Evolutionary conservation across 2,113 vertebrate species (phyloP).

Genomic region (Blennius ocellaris): DNA sequence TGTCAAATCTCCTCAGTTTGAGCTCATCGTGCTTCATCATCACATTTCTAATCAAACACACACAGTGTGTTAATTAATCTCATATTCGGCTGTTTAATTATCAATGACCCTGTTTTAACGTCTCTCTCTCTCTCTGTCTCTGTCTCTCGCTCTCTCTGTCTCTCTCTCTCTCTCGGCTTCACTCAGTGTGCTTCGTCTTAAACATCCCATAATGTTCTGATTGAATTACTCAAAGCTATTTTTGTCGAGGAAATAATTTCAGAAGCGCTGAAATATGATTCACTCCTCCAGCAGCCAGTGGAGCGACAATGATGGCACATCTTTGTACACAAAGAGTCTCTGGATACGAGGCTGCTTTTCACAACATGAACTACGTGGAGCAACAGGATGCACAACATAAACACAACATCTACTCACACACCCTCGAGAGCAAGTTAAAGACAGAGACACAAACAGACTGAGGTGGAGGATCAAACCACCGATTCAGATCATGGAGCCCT

Average conservation of each 20-base stretch:
- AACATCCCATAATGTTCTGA: slow-evolving; percentile 59
- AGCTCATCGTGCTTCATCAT: slow-evolving; percentile 67
- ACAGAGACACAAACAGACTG: no score
- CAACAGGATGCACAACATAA: no score
- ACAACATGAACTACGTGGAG: slow-evolving; percentile 3
- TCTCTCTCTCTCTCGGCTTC: no score
- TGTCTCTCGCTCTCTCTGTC: no score
- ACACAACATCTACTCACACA: no score
- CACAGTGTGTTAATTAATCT: slow-evolving; percentile 72
- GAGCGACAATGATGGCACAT: slow-evolving; percentile 5
- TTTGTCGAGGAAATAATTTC: slow-evolving; percentile 58
- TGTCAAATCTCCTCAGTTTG: slow-evolving; percentile 63
- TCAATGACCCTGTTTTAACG: slow-evolving; percentile 68
- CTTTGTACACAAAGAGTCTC: neutral
- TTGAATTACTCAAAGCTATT: slow-evolving; percentile 56
- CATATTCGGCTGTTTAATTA: slow-evolving; percentile 74
- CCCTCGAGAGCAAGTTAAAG: no score
- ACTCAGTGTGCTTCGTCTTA: slow-evolving; percentile 48
- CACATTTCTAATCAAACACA: slow-evolving; percentile 76
- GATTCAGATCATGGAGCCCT: no score
- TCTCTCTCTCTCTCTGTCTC: slow-evolving; percentile 3
- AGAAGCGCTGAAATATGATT: slow-evolving; percentile 47
- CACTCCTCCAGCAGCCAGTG: slow-evolving; percentile 33
- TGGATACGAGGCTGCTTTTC: slow-evolving; percentile 3
- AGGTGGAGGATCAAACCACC: no score